Evolutionary conservation across 1,140 invertebrate species (phyloP).

Genomic region (Drosophila lacertosa): DNA sequence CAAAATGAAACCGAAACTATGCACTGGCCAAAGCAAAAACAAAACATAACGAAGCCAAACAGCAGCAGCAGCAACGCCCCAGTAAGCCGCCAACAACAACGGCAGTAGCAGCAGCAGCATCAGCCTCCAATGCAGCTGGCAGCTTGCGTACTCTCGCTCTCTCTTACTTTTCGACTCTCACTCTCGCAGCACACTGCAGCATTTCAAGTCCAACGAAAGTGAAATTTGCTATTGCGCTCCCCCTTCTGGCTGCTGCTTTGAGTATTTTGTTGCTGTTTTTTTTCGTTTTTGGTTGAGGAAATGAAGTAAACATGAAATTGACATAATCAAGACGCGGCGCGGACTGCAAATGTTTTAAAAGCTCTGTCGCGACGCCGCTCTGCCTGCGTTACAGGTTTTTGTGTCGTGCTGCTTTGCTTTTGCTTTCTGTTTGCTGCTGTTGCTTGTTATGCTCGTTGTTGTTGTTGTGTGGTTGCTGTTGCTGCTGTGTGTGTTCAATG

Average conservation of each 20-base stretch:
- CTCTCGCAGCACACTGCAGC: conserved; percentile 46
- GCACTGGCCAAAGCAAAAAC: conserved; percentile 33
- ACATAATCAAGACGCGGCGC: conserved; percentile 71
- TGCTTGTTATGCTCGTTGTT: conserved; percentile 26
- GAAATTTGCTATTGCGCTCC: conserved; percentile 63
- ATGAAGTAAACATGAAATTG: conserved; percentile 80
- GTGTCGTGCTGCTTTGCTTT: conserved; percentile 68
- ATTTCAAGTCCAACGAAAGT: conserved; percentile 81
- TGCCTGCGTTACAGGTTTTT: conserved; percentile 71
- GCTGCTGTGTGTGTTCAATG: conserved; percentile 72
- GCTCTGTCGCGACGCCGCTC: conserved; percentile 49
- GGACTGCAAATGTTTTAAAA: conserved; percentile 71
- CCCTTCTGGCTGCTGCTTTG: conserved; percentile 9
- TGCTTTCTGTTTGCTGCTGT: conserved; percentile 43
- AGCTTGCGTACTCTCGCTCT: conserved; percentile 35
- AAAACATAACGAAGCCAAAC: conserved; percentile 16
- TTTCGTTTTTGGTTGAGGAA: conserved; percentile 63
- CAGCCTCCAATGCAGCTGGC: conserved; percentile 58
- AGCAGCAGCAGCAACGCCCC: conserved; percentile 40
- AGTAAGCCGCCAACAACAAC: conserved; percentile 32
- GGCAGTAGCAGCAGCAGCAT: conserved; percentile 37
- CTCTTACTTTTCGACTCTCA: conserved; percentile 25
- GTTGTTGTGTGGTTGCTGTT: conserved; percentile 24
- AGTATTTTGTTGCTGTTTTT: conserved; percentile 1
- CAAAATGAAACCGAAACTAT: conserved; percentile 73